Evolutionary conservation across 2,888 invertebrate genomes (phyloP).

Genomic region (Leptopilina myrica): DNA sequence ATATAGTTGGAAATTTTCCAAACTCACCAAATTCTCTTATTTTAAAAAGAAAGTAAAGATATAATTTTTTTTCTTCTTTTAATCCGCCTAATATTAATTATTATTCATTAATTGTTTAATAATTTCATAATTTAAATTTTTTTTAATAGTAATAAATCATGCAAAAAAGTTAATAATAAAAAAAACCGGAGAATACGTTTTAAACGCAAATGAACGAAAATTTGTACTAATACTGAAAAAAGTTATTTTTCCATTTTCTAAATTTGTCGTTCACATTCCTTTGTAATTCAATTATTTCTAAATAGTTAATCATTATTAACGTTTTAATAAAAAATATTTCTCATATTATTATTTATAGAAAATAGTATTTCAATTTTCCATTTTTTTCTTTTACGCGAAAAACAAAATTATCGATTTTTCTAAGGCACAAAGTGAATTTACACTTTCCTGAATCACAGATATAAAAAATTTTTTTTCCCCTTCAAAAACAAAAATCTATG

Average conservation of each 20-base stretch:
- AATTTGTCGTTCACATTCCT: not conserved
- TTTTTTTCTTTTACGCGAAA: not conserved
- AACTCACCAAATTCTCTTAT: too few species aligned
- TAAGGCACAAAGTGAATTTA: constrained; percentile 54
- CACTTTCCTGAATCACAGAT: constrained; percentile 11
- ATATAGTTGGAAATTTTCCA: too few species aligned
- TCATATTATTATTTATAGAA: not conserved
- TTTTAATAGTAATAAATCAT: not conserved
- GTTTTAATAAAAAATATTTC: not conserved
- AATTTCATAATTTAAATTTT: too few species aligned
- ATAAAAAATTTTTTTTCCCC: not conserved
- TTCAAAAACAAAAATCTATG: not conserved
- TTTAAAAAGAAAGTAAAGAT: too few species aligned
- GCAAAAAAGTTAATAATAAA: not conserved
- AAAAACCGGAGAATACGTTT: not conserved
- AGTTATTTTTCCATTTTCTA: not conserved
- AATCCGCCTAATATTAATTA: too few species aligned
- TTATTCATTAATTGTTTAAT: too few species aligned
- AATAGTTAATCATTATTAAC: too few species aligned
- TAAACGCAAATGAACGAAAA: constrained; percentile 4
- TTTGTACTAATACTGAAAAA: constrained; percentile 28
- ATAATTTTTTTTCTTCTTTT: too few species aligned
- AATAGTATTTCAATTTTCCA: not conserved
- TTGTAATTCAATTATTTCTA: not conserved
- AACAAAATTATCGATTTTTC: constrained; percentile 11